Evolutionary conservation across 2,797 vertebrate species (phyloP), one percentile per base, ranked within the genome.

Genomic region (Malacoraja senta): DNA sequence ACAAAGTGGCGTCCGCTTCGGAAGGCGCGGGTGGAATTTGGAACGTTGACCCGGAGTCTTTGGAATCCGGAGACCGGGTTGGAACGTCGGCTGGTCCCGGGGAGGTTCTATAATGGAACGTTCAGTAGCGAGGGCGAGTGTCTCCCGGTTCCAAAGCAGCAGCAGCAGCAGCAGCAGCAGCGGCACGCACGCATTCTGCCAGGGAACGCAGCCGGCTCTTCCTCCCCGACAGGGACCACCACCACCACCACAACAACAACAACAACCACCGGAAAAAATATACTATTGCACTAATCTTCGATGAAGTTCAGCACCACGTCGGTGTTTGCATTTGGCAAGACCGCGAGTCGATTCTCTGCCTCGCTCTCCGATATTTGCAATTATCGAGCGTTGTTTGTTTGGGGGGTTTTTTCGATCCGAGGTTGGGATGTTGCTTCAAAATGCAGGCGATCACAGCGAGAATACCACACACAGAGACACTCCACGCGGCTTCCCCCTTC

Each of bases 391-490:
- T 44, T 26, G 19, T 53, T 26, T 35, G 32, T 6, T 2, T 44
- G 1, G 44, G 1, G 1, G 44, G 1, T 53, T 2, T 44, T 44
- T 3, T 53, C 44, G 44, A 53, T 53, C 44, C 44, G 44, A 53
- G 44, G 9, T 26, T 4, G 9, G 81, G 0, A 53, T 12, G 53
- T 29, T 29, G 12, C 26, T 86, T 1, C 58, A 0, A 32, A 63
- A 10, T 35, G 83, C 58, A 29, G 29, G 10, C 81, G 81, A 84
- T 84, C 81, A 84, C 44, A 58, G 21, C 10, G 21, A 24, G 81
- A 61, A 84, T 84, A 53, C 81, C 81, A 84, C 81, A 84, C 63
- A 68, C 84, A 90, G 29, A 58, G 44, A 68, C 88, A 91, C 88
- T 38, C 65, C 68, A 68, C n/a, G 63, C 88, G 15, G n/a, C 32